Percentiles rank a stretch among this genome's conserved stretches.
These are phyloP conservation scores for Machaerirhynchus nigripectus DNA, from an alignment of 2,113 vertebrate genomes.

Conservation along the genomic window DNA sequence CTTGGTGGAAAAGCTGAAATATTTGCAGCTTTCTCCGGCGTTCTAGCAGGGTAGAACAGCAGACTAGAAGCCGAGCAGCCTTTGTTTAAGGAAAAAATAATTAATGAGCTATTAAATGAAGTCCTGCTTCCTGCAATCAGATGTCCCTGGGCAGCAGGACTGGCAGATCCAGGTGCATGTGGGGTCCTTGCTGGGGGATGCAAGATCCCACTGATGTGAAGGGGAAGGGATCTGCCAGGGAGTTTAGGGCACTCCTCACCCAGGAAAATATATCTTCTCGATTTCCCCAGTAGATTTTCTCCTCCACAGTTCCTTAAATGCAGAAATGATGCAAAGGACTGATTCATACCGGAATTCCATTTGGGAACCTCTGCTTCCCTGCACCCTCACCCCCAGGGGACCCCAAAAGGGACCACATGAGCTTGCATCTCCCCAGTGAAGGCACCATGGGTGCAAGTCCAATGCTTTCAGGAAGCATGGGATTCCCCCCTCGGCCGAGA, in stretches of 20 bases:
- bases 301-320: not conserved
- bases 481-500: fast-evolving
- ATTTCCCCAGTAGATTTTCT: not conserved
- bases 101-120: constrained; percentile 47
- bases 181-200: not conserved
- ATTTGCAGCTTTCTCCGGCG: not conserved
- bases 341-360: not conserved
- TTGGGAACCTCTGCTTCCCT: not conserved
- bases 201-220: not conserved
- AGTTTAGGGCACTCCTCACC: not conserved
- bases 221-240: not conserved
- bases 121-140: not conserved
- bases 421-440: not conserved
- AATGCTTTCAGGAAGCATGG: not conserved
- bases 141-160: not conserved
- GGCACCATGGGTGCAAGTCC: fast-evolving
- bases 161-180: not conserved
- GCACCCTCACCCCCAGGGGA: not conserved
- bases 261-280: not conserved
- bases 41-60: not conserved
- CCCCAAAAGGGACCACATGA: not conserved
- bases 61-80: not conserved
- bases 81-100: constrained; percentile 51
- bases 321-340: not conserved
- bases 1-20: constrained; percentile 35